These are phyloP conservation scores for Octonoba sinensis DNA, from an alignment of 2,888 invertebrate genomes.

Conservation along the genomic window DNA sequence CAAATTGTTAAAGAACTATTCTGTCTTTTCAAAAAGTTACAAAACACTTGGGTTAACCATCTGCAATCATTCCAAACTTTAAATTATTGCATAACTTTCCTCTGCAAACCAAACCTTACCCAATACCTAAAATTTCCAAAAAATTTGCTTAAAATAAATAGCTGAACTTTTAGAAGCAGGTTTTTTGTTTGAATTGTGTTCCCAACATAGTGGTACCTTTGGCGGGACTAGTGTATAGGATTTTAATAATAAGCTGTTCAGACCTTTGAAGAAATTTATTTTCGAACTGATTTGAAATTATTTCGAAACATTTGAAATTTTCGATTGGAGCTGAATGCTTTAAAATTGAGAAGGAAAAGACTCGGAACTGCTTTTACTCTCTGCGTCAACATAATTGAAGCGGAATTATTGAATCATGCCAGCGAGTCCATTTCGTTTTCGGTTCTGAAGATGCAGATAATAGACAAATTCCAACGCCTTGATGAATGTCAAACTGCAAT, in stretches of 20 bases:
- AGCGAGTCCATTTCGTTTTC: not conserved
- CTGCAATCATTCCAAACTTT: not conserved
- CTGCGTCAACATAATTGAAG: not conserved
- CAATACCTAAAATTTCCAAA: too few species aligned
- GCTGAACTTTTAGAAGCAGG: too few species aligned
- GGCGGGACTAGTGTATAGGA: not conserved
- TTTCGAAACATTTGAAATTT: not conserved
- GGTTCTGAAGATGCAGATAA: not conserved
- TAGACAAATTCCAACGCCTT: too few species aligned
- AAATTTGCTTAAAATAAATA: too few species aligned
- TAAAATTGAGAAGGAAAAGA: not conserved
- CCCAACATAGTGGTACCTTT: not conserved
- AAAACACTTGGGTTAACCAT: not conserved
- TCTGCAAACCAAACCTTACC: not conserved
- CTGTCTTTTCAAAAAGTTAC: not conserved
- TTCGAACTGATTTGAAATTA: not conserved
- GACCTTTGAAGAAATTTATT: not conserved
- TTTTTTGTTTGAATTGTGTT: not conserved
- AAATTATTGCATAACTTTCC: not conserved
- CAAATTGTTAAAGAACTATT: not conserved
- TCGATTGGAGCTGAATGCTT: not conserved
- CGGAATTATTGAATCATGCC: not conserved
- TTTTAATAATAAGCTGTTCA: not conserved
- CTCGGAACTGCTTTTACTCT: not conserved
- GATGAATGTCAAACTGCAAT: constrained; percentile 1